These are phyloP conservation scores for Chelonus insularis DNA, from an alignment of 1,140 invertebrate species.

Conservation along the genomic window DNA sequence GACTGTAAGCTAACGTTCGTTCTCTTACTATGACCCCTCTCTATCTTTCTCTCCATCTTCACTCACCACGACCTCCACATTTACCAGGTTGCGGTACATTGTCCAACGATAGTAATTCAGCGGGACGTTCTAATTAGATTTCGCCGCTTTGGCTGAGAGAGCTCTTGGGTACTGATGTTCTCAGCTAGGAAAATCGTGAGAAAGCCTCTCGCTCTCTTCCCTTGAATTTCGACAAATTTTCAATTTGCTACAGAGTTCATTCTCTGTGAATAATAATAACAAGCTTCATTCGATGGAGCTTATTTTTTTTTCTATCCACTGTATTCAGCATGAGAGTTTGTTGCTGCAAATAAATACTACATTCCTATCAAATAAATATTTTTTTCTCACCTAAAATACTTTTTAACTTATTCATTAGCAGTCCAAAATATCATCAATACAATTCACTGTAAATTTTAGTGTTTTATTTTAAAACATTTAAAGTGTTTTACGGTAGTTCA, in stretches of 20 bases:
- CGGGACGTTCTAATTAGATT: slow-evolving; percentile 35
- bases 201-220: neutral
- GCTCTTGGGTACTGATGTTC: neutral
- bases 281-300: too few relatives aligned
- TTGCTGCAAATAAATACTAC: too few relatives aligned
- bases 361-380: too few relatives aligned
- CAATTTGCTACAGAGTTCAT: slow-evolving; percentile 1
- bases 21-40: slow-evolving; percentile 15
- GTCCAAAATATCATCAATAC: too few relatives aligned
- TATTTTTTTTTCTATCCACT: too few relatives aligned
- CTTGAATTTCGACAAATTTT: slow-evolving; percentile 17
- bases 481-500: too few relatives aligned
- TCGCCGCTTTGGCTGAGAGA: slow-evolving; percentile 22
- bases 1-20: slow-evolving; percentile 24
- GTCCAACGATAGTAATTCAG: slow-evolving; percentile 32
- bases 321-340: too few relatives aligned
- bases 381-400: too few relatives aligned
- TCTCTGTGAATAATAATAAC: neutral
- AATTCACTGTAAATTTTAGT: too few relatives aligned
- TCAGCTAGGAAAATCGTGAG: slow-evolving; percentile 10
- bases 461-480: too few relatives aligned
- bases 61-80: neutral
- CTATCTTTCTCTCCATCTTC: neutral
- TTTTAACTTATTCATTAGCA: too few relatives aligned
- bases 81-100: slow-evolving; percentile 20